Evolutionary conservation across 2,113 vertebrate genomes (phyloP).

Genomic region (Sylvietta virens): DNA sequence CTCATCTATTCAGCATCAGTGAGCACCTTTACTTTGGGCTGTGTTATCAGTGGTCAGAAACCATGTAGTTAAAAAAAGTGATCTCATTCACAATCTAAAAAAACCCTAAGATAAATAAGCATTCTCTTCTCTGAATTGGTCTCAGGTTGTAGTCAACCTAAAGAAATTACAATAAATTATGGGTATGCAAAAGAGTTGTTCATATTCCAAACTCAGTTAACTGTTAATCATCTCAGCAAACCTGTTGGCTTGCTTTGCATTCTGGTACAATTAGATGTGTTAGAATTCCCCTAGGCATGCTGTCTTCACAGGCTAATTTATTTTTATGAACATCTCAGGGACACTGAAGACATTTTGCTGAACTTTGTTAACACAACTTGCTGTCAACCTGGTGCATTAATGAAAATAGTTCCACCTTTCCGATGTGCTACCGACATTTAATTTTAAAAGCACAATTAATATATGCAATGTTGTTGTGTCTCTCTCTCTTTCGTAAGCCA

Average conservation of each 20-base stretch:
- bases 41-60: background rate
- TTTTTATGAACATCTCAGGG: slow-evolving; percentile 29
- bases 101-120: background rate
- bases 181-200: background rate
- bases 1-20: background rate
- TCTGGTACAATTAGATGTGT: background rate
- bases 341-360: background rate
- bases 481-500: background rate
- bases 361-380: slow-evolving; percentile 36
- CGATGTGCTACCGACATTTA: background rate
- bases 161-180: background rate
- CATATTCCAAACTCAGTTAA: slow-evolving; percentile 45
- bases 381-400: background rate
- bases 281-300: slow-evolving; percentile 25
- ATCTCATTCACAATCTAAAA: background rate
- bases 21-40: background rate
- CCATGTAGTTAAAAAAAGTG: background rate
- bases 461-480: background rate
- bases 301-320: slow-evolving; percentile 38
- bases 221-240: slow-evolving; percentile 52
- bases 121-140: background rate
- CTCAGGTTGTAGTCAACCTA: background rate
- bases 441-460: slow-evolving; percentile 49
- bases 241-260: slow-evolving; percentile 28
- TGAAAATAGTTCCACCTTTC: slow-evolving; percentile 26